Evolutionary conservation across 2,113 vertebrate species (phyloP).

Genomic region (Corvus moneduloides): DNA sequence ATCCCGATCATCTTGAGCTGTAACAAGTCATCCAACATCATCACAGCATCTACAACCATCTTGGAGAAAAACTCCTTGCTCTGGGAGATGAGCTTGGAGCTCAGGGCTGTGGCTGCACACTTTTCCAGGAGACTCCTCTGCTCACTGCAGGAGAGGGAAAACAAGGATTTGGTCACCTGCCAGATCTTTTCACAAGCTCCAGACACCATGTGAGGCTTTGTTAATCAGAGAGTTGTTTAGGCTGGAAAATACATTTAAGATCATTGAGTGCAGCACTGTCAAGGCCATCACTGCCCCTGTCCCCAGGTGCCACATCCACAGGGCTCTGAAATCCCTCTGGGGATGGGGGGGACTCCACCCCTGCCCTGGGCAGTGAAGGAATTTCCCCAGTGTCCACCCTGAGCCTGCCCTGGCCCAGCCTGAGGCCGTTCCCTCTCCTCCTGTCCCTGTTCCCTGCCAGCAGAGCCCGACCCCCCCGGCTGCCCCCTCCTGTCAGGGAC

Average conservation of each 20-base stretch:
- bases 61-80: constrained; percentile 92
- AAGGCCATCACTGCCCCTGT: background rate
- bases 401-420: background rate
- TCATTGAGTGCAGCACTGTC: background rate
- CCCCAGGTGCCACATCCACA: background rate
- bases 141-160: constrained; percentile 73
- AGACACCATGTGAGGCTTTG: rapidly evolving
- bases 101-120: constrained; percentile 91
- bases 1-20: constrained; percentile 98
- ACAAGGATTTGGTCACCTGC: background rate
- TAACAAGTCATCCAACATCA: constrained; percentile 89
- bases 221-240: background rate
- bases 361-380: background rate
- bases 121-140: constrained; percentile 89
- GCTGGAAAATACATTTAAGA: background rate
- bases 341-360: background rate
- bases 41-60: constrained; percentile 97
- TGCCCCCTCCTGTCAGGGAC: background rate
- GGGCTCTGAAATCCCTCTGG: rapidly evolving
- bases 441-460: background rate
- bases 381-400: rapidly evolving
- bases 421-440: background rate
- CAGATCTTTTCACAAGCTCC: background rate
- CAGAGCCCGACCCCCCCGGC: background rate
- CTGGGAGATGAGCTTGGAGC: constrained; percentile 93